Evolutionary conservation across 2,888 invertebrate genomes (phyloP).

Genomic region (Laspeyria flexula): DNA sequence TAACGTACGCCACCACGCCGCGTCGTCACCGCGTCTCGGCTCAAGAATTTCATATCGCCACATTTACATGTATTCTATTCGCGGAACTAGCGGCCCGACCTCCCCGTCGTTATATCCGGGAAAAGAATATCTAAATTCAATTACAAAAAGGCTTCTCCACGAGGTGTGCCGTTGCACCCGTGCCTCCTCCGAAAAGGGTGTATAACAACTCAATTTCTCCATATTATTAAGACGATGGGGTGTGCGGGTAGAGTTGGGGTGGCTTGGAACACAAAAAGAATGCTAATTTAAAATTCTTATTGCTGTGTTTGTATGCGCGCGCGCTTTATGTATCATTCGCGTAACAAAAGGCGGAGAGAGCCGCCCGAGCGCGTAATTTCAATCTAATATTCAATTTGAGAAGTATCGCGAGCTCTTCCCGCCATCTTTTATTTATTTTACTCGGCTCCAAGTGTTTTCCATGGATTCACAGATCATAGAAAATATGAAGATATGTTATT

Average conservation of each 20-base stretch:
- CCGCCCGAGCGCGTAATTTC: slow-evolving; percentile 83
- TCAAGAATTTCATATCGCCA: slow-evolving; percentile 75
- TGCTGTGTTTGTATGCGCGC: slow-evolving; percentile 83
- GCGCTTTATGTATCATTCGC: slow-evolving; percentile 82
- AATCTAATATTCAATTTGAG: slow-evolving; percentile 85
- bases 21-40: slow-evolving; percentile 57
- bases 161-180: slow-evolving; percentile 82
- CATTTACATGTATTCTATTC: slow-evolving; percentile 71
- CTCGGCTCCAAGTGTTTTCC: slow-evolving; percentile 65
- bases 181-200: slow-evolving; percentile 81
- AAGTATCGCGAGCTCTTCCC: slow-evolving; percentile 73
- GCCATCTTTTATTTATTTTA: slow-evolving; percentile 79
- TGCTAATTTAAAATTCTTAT: slow-evolving; percentile 86
- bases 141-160: slow-evolving; percentile 82
- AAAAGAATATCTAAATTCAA: slow-evolving; percentile 85
- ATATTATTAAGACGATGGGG: slow-evolving; percentile 83
- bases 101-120: slow-evolving; percentile 77
- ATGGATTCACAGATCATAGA: slow-evolving; percentile 63
- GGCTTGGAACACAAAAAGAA: slow-evolving; percentile 82
- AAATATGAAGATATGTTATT: slow-evolving; percentile 44
- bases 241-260: slow-evolving; percentile 72
- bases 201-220: slow-evolving; percentile 85
- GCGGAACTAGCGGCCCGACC: slow-evolving; percentile 71
- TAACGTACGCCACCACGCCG: slow-evolving; percentile 58
- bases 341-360: slow-evolving; percentile 79